Evolutionary conservation across 2,797 vertebrate genomes (phyloP).

Genomic region (Neomorphus geoffroyi): DNA sequence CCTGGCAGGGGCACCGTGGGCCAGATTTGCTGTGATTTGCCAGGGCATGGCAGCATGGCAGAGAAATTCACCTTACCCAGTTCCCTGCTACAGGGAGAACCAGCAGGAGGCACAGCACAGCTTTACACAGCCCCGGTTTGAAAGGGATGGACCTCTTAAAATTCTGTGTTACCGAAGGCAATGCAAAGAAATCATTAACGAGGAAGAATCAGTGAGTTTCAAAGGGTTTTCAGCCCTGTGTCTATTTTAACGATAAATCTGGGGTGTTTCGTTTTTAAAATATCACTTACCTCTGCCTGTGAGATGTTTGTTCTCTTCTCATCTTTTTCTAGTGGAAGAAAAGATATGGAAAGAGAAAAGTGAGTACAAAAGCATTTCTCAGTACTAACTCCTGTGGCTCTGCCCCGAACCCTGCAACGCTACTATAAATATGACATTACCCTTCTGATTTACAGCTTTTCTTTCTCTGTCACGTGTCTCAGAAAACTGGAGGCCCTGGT

Average conservation of each 20-base stretch:
- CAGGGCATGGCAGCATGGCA: neutral
- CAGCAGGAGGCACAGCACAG: neutral
- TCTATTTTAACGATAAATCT: neutral
- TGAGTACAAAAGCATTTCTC: neutral
- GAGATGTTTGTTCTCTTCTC: conserved; percentile 81
- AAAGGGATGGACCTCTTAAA: neutral
- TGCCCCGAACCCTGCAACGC: neutral
- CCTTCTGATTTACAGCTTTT: neutral
- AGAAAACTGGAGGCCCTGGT: neutral
- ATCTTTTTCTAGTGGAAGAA: conserved; percentile 78
- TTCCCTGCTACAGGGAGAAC: neutral
- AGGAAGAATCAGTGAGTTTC: neutral
- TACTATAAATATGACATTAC: neutral
- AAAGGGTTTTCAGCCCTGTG: neutral
- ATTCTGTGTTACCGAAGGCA: neutral
- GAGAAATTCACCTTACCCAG: neutral
- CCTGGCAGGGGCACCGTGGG: neutral
- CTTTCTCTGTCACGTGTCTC: neutral
- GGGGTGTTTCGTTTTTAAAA: no score
- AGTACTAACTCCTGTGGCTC: neutral
- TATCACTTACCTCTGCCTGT: conserved; percentile 82
- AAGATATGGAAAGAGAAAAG: conserved; percentile 19
- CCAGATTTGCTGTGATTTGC: neutral
- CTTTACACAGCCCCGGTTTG: neutral
- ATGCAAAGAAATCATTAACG: neutral